Base-by-base conservation (phyloP, 2,797 vertebrate genomes). In the Anguilla marmorata region DNA sequence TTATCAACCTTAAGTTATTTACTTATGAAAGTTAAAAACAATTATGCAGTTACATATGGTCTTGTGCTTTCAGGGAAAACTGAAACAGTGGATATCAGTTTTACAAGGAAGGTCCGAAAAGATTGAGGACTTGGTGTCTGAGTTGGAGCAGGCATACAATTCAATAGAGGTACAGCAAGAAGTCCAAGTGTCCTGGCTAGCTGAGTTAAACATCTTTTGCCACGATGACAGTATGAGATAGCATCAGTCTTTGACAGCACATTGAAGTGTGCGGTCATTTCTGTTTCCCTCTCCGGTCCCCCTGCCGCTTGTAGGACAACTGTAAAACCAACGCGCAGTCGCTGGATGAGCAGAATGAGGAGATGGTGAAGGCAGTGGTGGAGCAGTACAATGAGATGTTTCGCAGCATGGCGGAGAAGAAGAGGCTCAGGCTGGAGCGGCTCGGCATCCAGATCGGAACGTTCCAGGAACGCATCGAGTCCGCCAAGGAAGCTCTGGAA, bases 61-160 rank as follows among this genome's bases (percentile, higher is more conserved):
- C 56, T 48, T 58, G 52, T 84, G 45, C 27, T 95, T 94, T 93
- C 93, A 99, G 98, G 94, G 96, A 91, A 95, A 94, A 87, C 94
- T 99, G 93, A 93, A 95, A 89, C 95, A 96, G 90, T 96, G 96
- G 94, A 96, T 98, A 94, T 95, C 96, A 88, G 96, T 96, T 91
- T 94, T 99, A 90, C 98, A 99, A 95, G 96, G 93, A 91, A 96
- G 96, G 90, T 98, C 98, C 21, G 95, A 98, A 94, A 98, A 97
- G 93, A 97, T 96, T 16, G 98, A 99, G 92, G 96, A 96, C 82
- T 95, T 98, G 94, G 98, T 99, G 85, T 96, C 96, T 84, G 97
- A 98, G 92, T 96, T 99, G 89, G 98, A 99, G 94, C 92, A 96
- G n/a, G 94, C 97, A 72, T 99, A 99, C 95, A 98, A 99, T 91